A percentile compares a stretch with the other conserved stretches of the same genome.
Evolutionary conservation across 1,140 invertebrate species (phyloP).

Genomic region (Aleiodes sp.): DNA sequence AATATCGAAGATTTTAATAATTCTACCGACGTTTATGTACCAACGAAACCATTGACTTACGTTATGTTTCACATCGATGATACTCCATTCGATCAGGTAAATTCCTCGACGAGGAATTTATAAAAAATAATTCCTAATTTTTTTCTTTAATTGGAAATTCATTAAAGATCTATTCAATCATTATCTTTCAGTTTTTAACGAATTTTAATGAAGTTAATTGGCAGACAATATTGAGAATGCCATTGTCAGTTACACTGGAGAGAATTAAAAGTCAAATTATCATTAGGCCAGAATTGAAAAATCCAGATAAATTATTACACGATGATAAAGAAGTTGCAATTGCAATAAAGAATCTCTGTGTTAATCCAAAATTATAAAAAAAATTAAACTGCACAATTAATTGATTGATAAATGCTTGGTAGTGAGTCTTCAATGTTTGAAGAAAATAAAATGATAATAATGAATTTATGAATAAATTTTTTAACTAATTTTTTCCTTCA

Average conservation of each 20-base stretch:
- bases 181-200: constrained; percentile 44
- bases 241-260: constrained; percentile 40
- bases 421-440: constrained; percentile 27
- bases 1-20: constrained; percentile 47
- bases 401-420: not conserved
- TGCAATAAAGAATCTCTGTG: constrained; percentile 44
- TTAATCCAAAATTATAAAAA: not conserved
- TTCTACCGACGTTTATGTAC: constrained; percentile 63
- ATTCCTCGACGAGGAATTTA: no score
- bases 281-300: constrained; percentile 49
- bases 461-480: no score
- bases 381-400: not conserved
- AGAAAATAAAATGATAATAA: no score
- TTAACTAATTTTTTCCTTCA: no score
- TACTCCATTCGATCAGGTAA: constrained; percentile 76
- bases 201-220: constrained; percentile 47
- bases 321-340: constrained; percentile 46
- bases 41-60: constrained; percentile 71
- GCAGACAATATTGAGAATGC: constrained; percentile 44
- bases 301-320: constrained; percentile 38
- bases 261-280: constrained; percentile 46
- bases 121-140: not conserved
- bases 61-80: constrained; percentile 82
- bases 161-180: not conserved
- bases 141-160: no score